A percentile compares a stretch with the other conserved stretches of the same genome.
phyloP scores from a whole-genome alignment of 2,888 invertebrate genomes.

The Lutraria lutraria region DNA sequence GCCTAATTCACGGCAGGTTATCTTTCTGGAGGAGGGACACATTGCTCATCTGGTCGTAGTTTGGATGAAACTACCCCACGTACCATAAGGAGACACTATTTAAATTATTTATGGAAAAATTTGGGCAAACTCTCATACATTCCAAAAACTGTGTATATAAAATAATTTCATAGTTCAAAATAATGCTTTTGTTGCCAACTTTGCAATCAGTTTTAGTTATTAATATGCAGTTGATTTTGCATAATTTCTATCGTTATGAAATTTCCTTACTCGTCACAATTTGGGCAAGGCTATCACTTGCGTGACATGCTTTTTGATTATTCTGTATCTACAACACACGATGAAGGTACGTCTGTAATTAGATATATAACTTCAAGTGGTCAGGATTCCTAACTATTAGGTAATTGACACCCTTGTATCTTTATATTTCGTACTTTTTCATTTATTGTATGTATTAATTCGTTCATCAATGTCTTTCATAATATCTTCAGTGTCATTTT shows the following conservation, averaged over 20 bases:
- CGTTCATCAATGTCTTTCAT: conserved; percentile 36
- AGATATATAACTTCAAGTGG: neutral
- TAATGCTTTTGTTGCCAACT: conserved; percentile 8
- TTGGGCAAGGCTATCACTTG: neutral
- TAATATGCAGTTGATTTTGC: neutral
- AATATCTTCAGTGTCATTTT: conserved; percentile 31
- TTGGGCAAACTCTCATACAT: conserved; percentile 19
- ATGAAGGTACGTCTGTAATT: neutral
- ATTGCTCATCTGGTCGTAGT: conserved; percentile 4
- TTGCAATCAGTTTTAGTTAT: neutral
- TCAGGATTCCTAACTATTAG: neutral
- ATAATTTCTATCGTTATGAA: neutral
- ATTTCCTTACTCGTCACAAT: neutral
- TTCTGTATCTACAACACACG: neutral
- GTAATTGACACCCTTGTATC: neutral
- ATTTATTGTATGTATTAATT: neutral
- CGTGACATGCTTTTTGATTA: neutral
- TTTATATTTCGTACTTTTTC: neutral
- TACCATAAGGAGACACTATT: conserved; percentile 10
- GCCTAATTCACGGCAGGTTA: neutral
- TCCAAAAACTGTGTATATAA: conserved; percentile 20
- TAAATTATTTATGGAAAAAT: conserved; percentile 32
- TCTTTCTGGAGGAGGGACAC: neutral
- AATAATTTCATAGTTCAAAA: conserved; percentile 5
- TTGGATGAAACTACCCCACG: neutral